phyloP scores from a whole-genome alignment of 1,140 invertebrate genomes.

The Aplysia californica region DNA sequence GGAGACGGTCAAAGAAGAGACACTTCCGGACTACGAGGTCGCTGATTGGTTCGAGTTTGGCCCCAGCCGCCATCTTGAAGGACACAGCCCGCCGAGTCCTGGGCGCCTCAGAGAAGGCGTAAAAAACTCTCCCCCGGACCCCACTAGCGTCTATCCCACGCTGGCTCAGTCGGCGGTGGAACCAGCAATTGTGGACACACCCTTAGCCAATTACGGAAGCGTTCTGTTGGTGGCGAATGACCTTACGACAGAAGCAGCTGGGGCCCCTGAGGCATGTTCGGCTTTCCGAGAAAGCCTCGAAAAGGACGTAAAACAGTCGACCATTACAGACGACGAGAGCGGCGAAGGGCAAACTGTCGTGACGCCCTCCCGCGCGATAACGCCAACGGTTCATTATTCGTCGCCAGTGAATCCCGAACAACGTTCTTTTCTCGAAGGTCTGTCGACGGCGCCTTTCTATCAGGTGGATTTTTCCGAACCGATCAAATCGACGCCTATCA shows the following conservation, averaged over 20 bases:
- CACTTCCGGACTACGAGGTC: background rate
- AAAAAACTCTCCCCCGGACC: background rate
- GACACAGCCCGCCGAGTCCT: background rate
- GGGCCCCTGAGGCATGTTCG: background rate
- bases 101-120: background rate
- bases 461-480: no score
- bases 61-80: background rate
- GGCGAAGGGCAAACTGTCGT: no score
- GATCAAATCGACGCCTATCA: no score
- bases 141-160: background rate
- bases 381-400: no score
- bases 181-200: background rate
- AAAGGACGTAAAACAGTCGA: no score
- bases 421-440: no score
- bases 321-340: no score
- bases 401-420: no score
- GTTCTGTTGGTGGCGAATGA: background rate
- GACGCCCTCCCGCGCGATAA: no score
- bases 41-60: conserved; percentile 18
- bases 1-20: conserved; percentile 19
- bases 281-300: no score
- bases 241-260: background rate
- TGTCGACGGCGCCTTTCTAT: no score
- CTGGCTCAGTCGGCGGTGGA: background rate
- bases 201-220: no score